phyloP scores from a whole-genome alignment of 2,797 vertebrate species.

The Novumbra hubbsi region DNA sequence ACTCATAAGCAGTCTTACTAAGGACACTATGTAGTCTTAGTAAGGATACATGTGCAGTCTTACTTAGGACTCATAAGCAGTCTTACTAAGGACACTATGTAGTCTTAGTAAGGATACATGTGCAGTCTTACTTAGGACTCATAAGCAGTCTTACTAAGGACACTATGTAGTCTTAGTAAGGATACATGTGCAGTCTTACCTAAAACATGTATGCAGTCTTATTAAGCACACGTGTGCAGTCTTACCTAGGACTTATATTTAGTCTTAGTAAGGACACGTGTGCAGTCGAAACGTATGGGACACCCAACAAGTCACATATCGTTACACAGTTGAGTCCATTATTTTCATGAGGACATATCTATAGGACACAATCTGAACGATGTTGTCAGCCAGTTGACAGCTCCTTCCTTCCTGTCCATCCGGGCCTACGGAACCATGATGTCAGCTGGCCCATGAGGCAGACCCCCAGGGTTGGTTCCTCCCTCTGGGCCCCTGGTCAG shows the following conservation, averaged over 20 bases:
- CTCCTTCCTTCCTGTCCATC: background rate
- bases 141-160: too few relatives aligned
- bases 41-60: too few relatives aligned
- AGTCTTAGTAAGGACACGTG: background rate
- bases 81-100: too few relatives aligned
- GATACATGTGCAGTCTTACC: background rate
- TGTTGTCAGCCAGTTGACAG: background rate
- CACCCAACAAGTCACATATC: background rate
- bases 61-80: too few relatives aligned
- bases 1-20: too few relatives aligned
- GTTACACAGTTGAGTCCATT: background rate
- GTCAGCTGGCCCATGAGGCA: slow-evolving; percentile 33
- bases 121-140: too few relatives aligned
- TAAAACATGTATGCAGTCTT: background rate
- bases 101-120: too few relatives aligned
- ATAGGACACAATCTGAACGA: background rate
- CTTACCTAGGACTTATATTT: background rate
- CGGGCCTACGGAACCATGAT: slow-evolving; percentile 19
- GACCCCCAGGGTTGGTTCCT: slow-evolving; percentile 34
- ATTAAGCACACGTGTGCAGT: background rate
- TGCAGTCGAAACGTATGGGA: background rate
- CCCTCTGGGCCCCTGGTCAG: slow-evolving; percentile 30
- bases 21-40: too few relatives aligned
- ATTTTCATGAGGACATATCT: background rate
- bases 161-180: too few relatives aligned